Evolutionary conservation across 2,797 vertebrate species (phyloP), one percentile per base, ranked within the genome.

Genomic region (Paguma larvata): DNA sequence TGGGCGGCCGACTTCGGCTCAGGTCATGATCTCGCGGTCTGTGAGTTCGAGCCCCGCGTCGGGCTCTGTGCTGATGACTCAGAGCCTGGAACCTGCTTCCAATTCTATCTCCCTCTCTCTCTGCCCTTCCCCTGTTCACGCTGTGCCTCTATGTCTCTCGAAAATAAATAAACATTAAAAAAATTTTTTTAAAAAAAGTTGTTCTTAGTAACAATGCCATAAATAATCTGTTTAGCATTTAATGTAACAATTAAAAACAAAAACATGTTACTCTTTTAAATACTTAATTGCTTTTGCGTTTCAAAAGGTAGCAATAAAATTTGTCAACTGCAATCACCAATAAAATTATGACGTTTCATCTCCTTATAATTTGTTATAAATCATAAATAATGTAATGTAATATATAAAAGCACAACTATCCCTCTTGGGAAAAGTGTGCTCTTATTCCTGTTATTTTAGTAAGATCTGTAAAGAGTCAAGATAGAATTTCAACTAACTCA

Each of bases 361-460:
- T 94, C 70, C n/a, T 80, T 82, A 78, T 87, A 87, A 70, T 85
- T 94, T 95, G 9, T 44, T 32, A 94, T 65, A 79, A 77, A 46
- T 92, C 72, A 97, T 70, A 94, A 62, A 75, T 82, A 85, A 63
- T 56, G 9, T 23, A 85, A 67, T 51, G 9, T 23, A 85, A 67
- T 51, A 2, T 83, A 44, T 63, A 56, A 94, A 95, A 30, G 10
- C 13, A 77, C 30, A 77, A n/a, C 30, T 63, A 7, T 73, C 5
- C 8, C 84, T 83, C 51, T 86, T 75, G 14, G 18, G 4, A 51
- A 78, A 91, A 62, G 13, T 30, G 91, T 18, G 11, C 72, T 46
- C 88, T 87, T 77, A 77, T 41, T 93, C n/a, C 41, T 32, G 32
- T 59, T 77, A 86, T 79, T 96, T 72, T 32, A 93, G 19, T 85